Evolutionary conservation across 2,113 vertebrate genomes (phyloP).

Genomic region (Platysteira castanea): DNA sequence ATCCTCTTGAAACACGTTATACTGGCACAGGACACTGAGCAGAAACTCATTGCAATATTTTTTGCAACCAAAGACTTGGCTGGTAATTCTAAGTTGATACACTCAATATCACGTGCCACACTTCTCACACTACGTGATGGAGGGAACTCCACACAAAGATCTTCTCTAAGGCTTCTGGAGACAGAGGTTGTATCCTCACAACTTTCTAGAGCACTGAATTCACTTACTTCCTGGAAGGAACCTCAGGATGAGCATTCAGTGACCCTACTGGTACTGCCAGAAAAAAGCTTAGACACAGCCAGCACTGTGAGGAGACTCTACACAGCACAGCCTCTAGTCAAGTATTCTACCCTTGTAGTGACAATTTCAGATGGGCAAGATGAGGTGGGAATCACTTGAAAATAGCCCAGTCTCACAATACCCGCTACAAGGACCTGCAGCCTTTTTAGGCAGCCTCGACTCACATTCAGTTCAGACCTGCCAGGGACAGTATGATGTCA

Average conservation of each 20-base stretch:
- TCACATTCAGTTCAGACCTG: not conserved
- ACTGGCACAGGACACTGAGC: not conserved
- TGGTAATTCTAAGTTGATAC: not conserved
- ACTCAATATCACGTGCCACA: accelerated
- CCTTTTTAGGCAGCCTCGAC: not conserved
- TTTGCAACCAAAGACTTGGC: not conserved
- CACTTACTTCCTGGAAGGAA: not conserved
- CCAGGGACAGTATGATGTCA: not conserved
- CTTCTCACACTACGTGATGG: not conserved
- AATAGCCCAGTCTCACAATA: not conserved
- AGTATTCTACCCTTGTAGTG: not conserved
- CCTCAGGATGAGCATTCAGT: not conserved
- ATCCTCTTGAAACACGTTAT: not conserved
- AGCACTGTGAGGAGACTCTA: not conserved
- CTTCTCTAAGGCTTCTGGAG: not conserved
- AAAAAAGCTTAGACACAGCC: not conserved
- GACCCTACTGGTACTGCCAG: not conserved
- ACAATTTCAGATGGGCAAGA: not conserved
- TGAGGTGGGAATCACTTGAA: not conserved
- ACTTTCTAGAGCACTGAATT: not conserved
- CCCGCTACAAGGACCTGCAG: not conserved
- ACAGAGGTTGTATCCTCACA: not conserved
- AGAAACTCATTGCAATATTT: not conserved
- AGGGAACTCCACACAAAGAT: not conserved
- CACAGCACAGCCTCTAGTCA: not conserved